Conservation (phyloP, 2,888 invertebrate species). For the Choreutis nemorana region DNA sequence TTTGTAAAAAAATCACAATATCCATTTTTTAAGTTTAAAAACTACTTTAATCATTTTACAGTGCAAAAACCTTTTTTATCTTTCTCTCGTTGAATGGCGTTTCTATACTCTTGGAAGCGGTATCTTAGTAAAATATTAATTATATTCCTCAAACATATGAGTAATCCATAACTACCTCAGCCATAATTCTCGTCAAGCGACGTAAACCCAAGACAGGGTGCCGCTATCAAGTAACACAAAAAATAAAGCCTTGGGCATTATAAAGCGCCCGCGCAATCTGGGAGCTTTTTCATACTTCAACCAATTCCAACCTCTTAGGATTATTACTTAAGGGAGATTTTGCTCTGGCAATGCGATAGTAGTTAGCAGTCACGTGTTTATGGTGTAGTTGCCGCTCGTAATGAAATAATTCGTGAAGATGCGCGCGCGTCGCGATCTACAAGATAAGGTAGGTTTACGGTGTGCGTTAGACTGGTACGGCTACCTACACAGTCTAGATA, state of each 20-base stretch:
- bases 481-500: too few species aligned
- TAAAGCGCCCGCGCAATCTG: conserved; percentile 12
- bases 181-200: too few species aligned
- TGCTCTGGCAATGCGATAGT: too few species aligned
- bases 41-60: conserved; percentile 6
- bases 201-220: conserved; percentile 12
- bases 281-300: conserved; percentile 19
- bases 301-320: not conserved
- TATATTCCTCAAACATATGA: too few species aligned
- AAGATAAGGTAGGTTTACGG: conserved; percentile 18
- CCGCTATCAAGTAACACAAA: conserved; percentile 15
- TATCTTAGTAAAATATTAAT: too few species aligned
- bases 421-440: conserved; percentile 24
- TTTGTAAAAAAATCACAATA: too few species aligned
- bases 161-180: too few species aligned
- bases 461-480: not conserved
- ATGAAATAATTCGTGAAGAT: conserved; percentile 47
- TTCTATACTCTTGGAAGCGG: too few species aligned
- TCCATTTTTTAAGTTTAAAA: too few species aligned
- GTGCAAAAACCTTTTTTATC: conserved; percentile 2
- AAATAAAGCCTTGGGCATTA: conserved; percentile 8
- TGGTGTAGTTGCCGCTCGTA: conserved; percentile 24
- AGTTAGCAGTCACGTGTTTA: conserved; percentile 26
- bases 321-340: too few species aligned
- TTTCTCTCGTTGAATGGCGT: too few species aligned